phyloP scores from a whole-genome alignment of 2,888 invertebrate genomes.

The Ennomos quercinarius region DNA sequence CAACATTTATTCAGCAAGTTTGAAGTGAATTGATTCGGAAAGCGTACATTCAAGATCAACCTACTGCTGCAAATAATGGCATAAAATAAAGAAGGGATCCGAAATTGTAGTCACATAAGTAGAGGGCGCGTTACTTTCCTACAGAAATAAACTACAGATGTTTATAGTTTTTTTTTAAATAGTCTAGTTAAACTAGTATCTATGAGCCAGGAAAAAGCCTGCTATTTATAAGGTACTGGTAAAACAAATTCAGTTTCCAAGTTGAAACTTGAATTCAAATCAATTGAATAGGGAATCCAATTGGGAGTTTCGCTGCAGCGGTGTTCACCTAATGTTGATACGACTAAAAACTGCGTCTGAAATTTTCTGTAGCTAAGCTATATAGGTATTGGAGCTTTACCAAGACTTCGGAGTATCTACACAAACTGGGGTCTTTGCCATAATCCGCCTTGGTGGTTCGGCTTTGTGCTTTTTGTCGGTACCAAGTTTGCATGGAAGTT shows the following conservation, averaged over 20 bases:
- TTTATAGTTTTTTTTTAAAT: no score
- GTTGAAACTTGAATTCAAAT: conserved; percentile 47
- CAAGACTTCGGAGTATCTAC: not conserved
- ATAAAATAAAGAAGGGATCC: no score
- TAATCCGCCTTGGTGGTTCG: conserved; percentile 13
- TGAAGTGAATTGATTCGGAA: no score
- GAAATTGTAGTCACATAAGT: no score
- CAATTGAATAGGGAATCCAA: conserved; percentile 45
- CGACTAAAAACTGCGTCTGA: conserved; percentile 14
- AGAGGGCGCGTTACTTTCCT: no score
- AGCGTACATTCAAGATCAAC: no score
- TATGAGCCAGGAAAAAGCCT: not conserved
- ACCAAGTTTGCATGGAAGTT: no score
- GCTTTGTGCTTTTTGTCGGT: conserved; percentile 9
- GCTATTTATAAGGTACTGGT: conserved; percentile 28
- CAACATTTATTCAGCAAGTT: no score
- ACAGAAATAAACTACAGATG: no score
- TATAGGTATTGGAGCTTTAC: not conserved
- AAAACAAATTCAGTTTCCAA: conserved; percentile 45
- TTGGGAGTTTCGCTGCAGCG: conserved; percentile 44
- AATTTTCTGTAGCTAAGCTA: conserved; percentile 7
- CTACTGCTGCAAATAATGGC: no score
- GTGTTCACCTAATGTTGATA: conserved; percentile 31
- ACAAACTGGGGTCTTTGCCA: conserved; percentile 1
- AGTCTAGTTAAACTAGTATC: not conserved